Evolutionary conservation across 2,113 vertebrate genomes (phyloP).

Genomic region (Puma concolor): DNA sequence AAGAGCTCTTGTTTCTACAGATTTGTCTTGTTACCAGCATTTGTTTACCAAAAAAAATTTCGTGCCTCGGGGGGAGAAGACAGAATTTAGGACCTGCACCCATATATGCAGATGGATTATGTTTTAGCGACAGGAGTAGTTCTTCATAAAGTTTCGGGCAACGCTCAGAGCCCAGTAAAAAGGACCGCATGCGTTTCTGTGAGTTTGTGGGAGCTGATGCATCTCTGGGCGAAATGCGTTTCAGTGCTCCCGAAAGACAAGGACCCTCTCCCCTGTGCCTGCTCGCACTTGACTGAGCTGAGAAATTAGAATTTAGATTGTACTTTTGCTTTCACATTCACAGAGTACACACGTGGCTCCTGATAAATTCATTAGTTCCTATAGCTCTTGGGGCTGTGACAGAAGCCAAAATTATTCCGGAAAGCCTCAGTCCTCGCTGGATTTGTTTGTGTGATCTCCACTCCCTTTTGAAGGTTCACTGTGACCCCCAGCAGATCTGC

Average conservation of each 20-base stretch:
- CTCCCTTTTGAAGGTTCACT: neutral
- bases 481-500: neutral
- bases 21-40: neutral
- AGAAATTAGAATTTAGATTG: neutral
- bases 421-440: neutral
- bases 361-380: neutral
- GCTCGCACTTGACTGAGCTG: neutral
- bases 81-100: neutral
- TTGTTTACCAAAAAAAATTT: neutral
- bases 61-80: neutral
- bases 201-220: neutral
- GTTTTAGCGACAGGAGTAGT: neutral
- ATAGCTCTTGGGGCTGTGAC: neutral
- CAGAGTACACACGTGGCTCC: neutral
- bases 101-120: neutral
- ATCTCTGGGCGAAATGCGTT: neutral
- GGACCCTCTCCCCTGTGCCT: neutral
- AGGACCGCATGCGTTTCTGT: neutral
- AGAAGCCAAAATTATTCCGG: neutral
- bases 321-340: neutral
- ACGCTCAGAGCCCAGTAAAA: neutral
- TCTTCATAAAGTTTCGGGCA: neutral
- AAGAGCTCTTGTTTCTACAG: neutral
- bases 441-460: neutral
- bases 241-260: neutral